Evolutionary conservation across 2,113 vertebrate genomes (phyloP), one percentile per base, ranked within the genome.

Genomic region (Myotis yumanensis): DNA sequence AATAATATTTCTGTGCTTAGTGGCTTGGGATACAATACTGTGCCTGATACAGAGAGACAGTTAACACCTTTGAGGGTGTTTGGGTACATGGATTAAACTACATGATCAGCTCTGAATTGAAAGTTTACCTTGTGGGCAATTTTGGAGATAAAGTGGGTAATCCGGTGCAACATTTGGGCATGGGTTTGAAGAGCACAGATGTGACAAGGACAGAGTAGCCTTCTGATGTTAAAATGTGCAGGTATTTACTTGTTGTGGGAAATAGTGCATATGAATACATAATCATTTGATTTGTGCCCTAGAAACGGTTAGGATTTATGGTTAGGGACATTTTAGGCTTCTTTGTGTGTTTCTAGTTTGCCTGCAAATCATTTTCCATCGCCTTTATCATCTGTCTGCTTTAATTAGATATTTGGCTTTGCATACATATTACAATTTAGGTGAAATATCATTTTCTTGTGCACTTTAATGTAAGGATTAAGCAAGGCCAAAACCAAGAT

Each of bases 401-500:
- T 82, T 97, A 96, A 92, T 93, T 95, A 90, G 64, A 35, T 82
- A 46, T 32, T 73, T 96, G 76, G 18, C 18, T 96, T 92, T 93
- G 80, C 75, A 95, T 91, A 82, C 18, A 72, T 86, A 85, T 85
- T 93, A 76, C 52, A 95, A 62, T 89, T 94, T 93, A 89, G 48
- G 23, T 89, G 48, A 91, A 91, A 37, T 89, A 62, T 87, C 51
- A 57, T 40, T 87, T 32, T 95, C 37, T 72, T 76, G 52, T 90
- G 3, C 91, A 95, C 90, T 95, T 95, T 95, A 86, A 92, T 85
- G 37, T 95, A 82, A 95, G 52, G 35, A 92, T 89, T 90, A 94
- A 94, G 43, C 25, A 28, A 94, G 37, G 95, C 72, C 18, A 48
- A 92, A 95, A 51, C 30, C 28, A 92, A 95, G 62, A 75, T 51